phyloP scores from a whole-genome alignment of 2,888 invertebrate species.

The Palloptera scutellata region DNA sequence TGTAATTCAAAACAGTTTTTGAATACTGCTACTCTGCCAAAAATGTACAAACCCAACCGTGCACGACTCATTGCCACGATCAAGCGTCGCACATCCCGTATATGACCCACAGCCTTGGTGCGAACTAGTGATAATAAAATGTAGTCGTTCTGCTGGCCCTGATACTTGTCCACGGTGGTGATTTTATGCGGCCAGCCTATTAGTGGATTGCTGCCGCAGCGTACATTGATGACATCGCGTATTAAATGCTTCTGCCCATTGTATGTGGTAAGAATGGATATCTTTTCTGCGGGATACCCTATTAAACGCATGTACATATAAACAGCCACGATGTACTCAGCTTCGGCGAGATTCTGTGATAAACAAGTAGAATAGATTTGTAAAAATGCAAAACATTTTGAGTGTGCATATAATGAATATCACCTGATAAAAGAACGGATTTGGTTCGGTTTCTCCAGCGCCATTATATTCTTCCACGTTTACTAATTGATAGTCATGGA shows the following conservation, averaged over 20 bases:
- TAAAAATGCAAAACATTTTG: not conserved
- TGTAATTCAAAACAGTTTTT: conserved; percentile 96
- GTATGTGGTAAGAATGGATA: conserved; percentile 97
- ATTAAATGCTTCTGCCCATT: conserved; percentile 99
- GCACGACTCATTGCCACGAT: conserved; percentile 99
- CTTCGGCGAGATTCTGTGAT: conserved; percentile 81
- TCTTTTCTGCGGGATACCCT: conserved; percentile 96
- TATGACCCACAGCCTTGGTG: conserved; percentile 96
- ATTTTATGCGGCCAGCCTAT: conserved; percentile 93
- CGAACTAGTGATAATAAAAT: conserved; percentile 95
- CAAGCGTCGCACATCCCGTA: conserved; percentile 93
- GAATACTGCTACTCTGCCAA: conserved; percentile 91
- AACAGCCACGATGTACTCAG: conserved; percentile 94
- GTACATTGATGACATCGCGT: conserved; percentile 90
- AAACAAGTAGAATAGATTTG: not conserved
- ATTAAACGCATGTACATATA: conserved; percentile 98
- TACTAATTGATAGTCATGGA: conserved; percentile 92
- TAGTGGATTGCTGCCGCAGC: conserved; percentile 93
- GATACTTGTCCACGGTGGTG: conserved; percentile 98
- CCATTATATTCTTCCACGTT: conserved; percentile 98
- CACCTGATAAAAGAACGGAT: conserved; percentile 98
- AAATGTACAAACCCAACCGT: conserved; percentile 93
- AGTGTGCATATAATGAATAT: conserved; percentile 21
- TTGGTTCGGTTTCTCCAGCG: conserved; percentile 96
- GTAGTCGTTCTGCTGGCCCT: conserved; percentile 99